Conservation (phyloP, 1,140 invertebrate genomes). For the Mya arenaria region DNA sequence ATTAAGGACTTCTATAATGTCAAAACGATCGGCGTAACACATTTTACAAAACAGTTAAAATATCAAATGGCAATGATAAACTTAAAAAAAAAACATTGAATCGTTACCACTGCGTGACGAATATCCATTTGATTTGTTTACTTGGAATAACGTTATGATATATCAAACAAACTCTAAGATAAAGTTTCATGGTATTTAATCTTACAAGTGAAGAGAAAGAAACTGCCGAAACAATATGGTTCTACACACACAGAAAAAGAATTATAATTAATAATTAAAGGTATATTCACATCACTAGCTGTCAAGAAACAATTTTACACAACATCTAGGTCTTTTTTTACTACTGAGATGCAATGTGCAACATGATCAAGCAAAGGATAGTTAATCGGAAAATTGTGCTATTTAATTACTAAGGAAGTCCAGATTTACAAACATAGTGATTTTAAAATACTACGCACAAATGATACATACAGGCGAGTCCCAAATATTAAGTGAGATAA, state of each 20-base stretch:
- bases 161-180: neutral
- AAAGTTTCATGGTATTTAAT: neutral
- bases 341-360: neutral
- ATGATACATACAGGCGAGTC: no score
- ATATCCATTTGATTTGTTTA: neutral
- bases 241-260: neutral
- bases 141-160: neutral
- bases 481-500: no score
- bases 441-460: no score
- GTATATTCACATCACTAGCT: neutral
- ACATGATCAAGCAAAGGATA: neutral
- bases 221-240: neutral
- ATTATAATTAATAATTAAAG: no score
- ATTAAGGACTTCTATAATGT: no score
- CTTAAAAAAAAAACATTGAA: no score
- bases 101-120: no score
- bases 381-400: neutral
- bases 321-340: neutral
- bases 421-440: no score
- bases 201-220: neutral
- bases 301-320: neutral
- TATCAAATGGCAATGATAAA: no score
- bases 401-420: neutral
- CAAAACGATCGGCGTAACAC: no score
- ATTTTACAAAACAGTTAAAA: no score